These are phyloP conservation scores for Drosophila kepulauana DNA, from an alignment of 1,140 invertebrate genomes.

Conservation along the genomic window DNA sequence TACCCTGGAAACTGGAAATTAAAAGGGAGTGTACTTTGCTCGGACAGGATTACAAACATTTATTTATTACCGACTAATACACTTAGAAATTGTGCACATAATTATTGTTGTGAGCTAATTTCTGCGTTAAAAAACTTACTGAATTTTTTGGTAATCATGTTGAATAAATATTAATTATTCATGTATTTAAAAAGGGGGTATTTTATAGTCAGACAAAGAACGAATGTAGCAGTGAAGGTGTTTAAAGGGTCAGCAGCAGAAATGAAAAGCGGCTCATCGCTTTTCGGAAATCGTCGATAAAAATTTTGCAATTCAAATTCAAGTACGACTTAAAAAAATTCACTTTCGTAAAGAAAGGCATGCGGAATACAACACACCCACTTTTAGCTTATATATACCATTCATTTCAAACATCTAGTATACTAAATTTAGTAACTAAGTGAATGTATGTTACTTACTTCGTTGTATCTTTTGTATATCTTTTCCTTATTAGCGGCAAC, in stretches of 20 bases:
- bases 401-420: background rate
- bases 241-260: constrained; percentile 27
- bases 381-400: constrained; percentile 6
- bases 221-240: background rate
- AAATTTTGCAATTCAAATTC: constrained; percentile 52
- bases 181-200: background rate
- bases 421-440: background rate
- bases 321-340: constrained; percentile 18
- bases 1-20: background rate
- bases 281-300: constrained; percentile 38
- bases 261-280: constrained; percentile 54
- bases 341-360: background rate
- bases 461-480: too few species aligned
- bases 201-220: background rate
- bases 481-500: too few species aligned
- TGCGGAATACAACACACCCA: constrained; percentile 36
- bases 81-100: too few species aligned
- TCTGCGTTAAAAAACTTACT: too few species aligned
- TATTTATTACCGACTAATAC: too few species aligned
- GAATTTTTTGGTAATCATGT: too few species aligned
- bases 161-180: too few species aligned
- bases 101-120: too few species aligned
- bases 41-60: too few species aligned
- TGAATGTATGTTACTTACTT: too few species aligned
- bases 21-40: too few species aligned